phyloP scores from a whole-genome alignment of 2,797 vertebrate species.

The Pyrocephalus nanus region DNA sequence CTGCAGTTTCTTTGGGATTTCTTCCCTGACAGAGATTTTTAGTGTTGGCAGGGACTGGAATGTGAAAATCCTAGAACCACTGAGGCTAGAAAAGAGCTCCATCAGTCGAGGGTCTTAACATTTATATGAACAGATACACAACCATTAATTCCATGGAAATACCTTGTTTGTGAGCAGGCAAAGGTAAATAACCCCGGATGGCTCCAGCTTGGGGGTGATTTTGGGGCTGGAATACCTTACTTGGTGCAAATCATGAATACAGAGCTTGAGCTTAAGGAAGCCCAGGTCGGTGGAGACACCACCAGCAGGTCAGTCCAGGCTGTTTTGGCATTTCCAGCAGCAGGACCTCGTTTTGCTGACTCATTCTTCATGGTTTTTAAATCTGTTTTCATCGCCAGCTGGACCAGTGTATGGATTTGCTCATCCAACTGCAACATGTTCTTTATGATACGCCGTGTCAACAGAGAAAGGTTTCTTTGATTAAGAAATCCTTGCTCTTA shows the following conservation, averaged over 20 bases:
- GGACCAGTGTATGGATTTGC: rapidly evolving
- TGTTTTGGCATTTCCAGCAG: neutral
- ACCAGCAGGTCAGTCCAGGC: neutral
- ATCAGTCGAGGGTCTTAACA: neutral
- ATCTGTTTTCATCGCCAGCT: neutral
- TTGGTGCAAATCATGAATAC: neutral
- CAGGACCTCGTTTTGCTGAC: neutral
- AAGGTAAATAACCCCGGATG: neutral
- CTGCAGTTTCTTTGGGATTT: neutral
- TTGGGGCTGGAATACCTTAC: neutral
- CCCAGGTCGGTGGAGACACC: neutral
- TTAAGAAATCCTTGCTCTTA: neutral
- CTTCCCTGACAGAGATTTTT: neutral
- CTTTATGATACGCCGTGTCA: neutral
- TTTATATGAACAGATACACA: neutral
- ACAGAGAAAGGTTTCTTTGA: neutral
- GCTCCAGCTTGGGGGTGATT: neutral
- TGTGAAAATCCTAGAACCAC: rapidly evolving
- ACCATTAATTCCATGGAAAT: neutral
- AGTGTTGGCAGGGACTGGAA: rapidly evolving
- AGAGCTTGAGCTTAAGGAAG: neutral
- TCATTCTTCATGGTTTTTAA: neutral
- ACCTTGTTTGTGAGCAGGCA: neutral
- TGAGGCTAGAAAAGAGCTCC: neutral
- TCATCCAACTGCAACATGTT: rapidly evolving